phyloP scores from a whole-genome alignment of 2,888 invertebrate genomes.

The Gibbula magus region DNA sequence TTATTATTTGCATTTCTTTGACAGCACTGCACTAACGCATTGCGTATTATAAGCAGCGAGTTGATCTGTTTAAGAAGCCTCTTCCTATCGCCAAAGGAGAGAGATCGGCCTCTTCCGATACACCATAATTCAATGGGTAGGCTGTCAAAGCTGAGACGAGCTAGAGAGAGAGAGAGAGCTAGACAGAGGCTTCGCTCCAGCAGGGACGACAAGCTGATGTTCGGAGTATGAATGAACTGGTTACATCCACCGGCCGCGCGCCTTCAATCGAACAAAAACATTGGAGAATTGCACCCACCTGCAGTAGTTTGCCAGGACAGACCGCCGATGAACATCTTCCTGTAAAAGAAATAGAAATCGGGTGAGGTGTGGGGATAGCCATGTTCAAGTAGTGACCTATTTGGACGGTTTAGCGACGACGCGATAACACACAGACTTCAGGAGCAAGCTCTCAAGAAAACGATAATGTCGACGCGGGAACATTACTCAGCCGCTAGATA shows the following conservation, averaged over 20 bases:
- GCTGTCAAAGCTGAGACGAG: too few relatives aligned
- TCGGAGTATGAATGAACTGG: slow-evolving; percentile 21
- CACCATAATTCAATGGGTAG: slow-evolving; percentile 7
- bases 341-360: slow-evolving; percentile 81
- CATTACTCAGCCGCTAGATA: slow-evolving; percentile 99
- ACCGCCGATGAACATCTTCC: slow-evolving; percentile 99
- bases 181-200: too few relatives aligned
- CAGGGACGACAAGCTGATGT: too few relatives aligned
- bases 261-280: not conserved
- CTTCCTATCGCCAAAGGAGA: slow-evolving; percentile 5
- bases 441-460: slow-evolving; percentile 7
- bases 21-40: too few relatives aligned
- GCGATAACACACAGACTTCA: slow-evolving; percentile 26
- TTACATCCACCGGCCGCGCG: not conserved
- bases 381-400: slow-evolving; percentile 53
- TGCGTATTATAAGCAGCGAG: not conserved
- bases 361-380: slow-evolving; percentile 29
- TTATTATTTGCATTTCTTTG: too few relatives aligned
- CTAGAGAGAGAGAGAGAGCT: too few relatives aligned
- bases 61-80: not conserved
- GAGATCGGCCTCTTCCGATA: slow-evolving; percentile 17
- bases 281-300: slow-evolving; percentile 81
- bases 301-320: slow-evolving; percentile 99
- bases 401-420: slow-evolving; percentile 47
- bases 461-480: slow-evolving; percentile 71